Evolutionary conservation across 2,113 vertebrate genomes (phyloP).

Genomic region (Scalopus aquaticus): DNA sequence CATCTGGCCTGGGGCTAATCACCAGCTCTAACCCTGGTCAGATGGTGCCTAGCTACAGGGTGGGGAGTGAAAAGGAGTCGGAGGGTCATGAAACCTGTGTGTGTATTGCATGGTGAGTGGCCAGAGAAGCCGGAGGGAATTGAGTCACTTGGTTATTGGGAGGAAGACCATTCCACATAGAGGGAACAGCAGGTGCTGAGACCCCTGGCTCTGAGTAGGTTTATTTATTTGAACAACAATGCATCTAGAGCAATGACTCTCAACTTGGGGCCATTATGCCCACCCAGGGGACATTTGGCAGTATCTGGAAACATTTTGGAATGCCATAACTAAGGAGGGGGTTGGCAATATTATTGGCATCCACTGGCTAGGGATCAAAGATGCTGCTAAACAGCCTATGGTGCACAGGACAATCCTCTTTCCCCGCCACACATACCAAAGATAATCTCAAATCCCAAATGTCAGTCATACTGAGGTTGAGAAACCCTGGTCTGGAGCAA

Average conservation of each 20-base stretch:
- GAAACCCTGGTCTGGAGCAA: neutral
- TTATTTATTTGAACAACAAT: neutral
- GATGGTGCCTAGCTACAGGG: neutral
- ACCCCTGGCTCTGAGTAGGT: neutral
- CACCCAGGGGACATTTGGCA: neutral
- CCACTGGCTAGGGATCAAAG: neutral
- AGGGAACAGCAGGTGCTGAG: neutral
- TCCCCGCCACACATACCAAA: neutral
- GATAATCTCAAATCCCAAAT: neutral
- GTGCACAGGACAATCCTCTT: neutral
- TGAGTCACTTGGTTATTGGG: neutral
- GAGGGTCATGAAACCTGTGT: neutral
- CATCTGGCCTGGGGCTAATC: fast-evolving
- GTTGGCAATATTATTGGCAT: neutral
- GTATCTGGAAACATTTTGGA: neutral
- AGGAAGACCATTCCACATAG: neutral
- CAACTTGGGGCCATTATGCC: neutral
- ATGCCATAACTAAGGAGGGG: no score
- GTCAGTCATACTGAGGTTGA: neutral
- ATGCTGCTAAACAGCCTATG: neutral
- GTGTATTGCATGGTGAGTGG: neutral
- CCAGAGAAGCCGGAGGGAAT: neutral
- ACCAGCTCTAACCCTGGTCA: neutral
- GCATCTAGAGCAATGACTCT: neutral
- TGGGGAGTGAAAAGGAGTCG: neutral